Evolutionary conservation across 2,888 invertebrate genomes (phyloP), one percentile per base, ranked within the genome.

Genomic region (Cephus pulcher): DNA sequence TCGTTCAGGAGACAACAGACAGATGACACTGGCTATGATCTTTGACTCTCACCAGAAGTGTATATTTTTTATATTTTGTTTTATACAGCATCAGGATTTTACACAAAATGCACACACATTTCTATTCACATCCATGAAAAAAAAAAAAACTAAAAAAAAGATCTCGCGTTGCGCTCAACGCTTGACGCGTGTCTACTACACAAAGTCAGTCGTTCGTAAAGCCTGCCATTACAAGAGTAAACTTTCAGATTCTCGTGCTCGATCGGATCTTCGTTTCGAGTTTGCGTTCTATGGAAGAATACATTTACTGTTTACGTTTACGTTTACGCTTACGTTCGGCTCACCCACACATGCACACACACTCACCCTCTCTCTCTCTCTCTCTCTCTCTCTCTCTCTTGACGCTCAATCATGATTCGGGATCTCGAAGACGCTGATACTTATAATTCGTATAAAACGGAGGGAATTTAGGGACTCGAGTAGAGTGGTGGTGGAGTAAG

Each of bases 361-460:
- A 33, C 32, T 70, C 76, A 37, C 75, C 68, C 34, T 75, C 23
- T 75, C 75, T 40, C 34, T 75, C 69, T 30, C 76, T 75, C 74
- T 37, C 69, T 34, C 68, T 75, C 75, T 0, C 32, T 32, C 32
- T 32, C 32, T 56, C 12, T 75, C 32, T 6, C 33, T 32, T 30
- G 30, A 34, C 33, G 15, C 15, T 34, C 75, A 69, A 75, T 73
- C 34, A 73, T 68, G 2, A 79, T 80, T 70, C 80, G 69, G 75
- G 75, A 93, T 3, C 90, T 88, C 88, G 92, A 92, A 76, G 87
- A 78, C 76, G 93, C 70, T 30, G 4, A n/a, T 30, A 33, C 30
- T 70, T 30, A 32, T 70, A 70, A 12, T 70, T 32, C 70, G 70
- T 70, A 70, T 70, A 70, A 70, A 70, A 70, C 32, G 70, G 70